phyloP scores from a whole-genome alignment of 2,113 vertebrate species.

The Ciconia boyciana region DNA sequence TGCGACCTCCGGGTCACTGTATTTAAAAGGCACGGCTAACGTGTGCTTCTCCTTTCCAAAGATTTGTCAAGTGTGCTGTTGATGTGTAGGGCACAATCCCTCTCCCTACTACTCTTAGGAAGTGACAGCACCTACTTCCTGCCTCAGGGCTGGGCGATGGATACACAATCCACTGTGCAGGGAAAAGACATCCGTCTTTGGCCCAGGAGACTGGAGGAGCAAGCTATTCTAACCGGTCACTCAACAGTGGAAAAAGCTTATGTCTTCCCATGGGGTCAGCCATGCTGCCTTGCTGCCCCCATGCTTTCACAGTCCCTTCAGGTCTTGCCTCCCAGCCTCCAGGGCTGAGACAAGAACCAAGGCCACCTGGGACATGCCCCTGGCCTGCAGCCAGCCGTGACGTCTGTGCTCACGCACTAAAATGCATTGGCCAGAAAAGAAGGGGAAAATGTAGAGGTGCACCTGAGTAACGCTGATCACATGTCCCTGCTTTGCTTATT shows the following conservation, averaged over 20 bases:
- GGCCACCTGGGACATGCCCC: not conserved
- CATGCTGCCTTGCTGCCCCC: not conserved
- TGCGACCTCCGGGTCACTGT: not conserved
- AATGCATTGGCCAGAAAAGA: not conserved
- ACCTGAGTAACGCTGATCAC: not conserved
- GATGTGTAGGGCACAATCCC: not conserved
- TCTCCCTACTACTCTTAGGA: not conserved
- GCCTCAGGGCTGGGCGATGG: not conserved
- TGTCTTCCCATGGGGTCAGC: not conserved
- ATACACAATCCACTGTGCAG: not conserved
- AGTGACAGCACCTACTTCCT: not conserved
- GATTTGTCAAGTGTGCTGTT: not conserved
- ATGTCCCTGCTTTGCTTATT: not conserved
- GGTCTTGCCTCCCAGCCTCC: not conserved
- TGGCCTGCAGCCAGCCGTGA: not conserved
- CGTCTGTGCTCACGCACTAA: accelerated
- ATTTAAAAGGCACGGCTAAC: not conserved
- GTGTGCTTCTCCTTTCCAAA: not conserved
- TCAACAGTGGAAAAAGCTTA: not conserved
- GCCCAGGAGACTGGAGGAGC: not conserved
- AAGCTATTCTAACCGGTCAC: not conserved
- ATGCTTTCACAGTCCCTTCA: not conserved
- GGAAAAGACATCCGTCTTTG: not conserved
- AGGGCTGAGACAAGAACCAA: not conserved
- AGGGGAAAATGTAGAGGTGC: not conserved